Evolutionary conservation across 2,888 invertebrate species (phyloP), one percentile per base, ranked within the genome.

Genomic region (Himalopsyche japonica): DNA sequence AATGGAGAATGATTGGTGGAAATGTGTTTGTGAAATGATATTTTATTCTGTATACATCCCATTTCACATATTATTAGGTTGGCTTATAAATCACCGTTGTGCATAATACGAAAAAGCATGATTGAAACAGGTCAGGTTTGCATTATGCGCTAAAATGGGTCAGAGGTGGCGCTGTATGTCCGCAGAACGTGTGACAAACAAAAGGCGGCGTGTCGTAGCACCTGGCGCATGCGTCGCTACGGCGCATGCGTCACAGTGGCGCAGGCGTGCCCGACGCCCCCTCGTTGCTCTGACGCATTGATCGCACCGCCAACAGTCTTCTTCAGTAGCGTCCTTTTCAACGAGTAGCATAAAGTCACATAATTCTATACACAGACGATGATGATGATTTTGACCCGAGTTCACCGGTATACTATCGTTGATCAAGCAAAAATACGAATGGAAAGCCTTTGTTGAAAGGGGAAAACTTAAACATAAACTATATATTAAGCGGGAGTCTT

Each of bases 121-220:
- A 70, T 70, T 70, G 70, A 70, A 70, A 70, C 70, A 70, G 89
- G 89, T 89, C 90, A 89, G 89, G 88, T 88, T 86, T 87, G 87
- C 88, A 82, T 85, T 86, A 87, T 81, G 85, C 82, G 87, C 76
- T 82, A 87, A 87, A 82, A 79, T 34, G 81, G 79, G 84, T 83
- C 34, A 82, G 80, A 88, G 87, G 84, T 87, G 88, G 82, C 87
- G 86, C 86, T 87, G 88, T 84, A 87, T 80, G 87, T 86, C 84
- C 87, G 86, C 87, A 86, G 77, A 85, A 84, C 86, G 82, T 86
- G 85, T 86, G 78, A 82, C 82, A 85, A 85, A 85, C 85, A 86
- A 87, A 86, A 87, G 86, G 86, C 86, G 86, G 86, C 86, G 87
- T 86, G 87, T 85, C 86, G 85, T 85, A 85, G 78, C 43, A 24